Conservation (phyloP, 2,113 vertebrate species). For the Oenanthe oenanthe region DNA sequence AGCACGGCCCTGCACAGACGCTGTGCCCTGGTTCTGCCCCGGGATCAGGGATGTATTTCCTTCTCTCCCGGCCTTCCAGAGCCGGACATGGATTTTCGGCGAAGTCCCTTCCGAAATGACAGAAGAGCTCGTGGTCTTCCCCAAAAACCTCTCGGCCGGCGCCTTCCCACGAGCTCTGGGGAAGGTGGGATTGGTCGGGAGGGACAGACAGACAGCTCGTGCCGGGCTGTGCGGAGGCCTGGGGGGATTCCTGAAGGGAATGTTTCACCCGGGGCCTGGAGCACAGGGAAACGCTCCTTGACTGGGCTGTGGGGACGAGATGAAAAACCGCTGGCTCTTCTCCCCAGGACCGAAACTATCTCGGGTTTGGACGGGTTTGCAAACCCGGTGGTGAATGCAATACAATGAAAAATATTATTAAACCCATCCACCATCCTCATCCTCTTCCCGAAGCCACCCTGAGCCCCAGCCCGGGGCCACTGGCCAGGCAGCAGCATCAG, state of each 20-base stretch:
- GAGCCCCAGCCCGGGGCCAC: neutral
- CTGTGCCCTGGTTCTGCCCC: rapidly evolving
- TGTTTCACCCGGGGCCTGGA: neutral
- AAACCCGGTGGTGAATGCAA: neutral
- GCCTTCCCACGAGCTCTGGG: rapidly evolving
- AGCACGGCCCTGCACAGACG: rapidly evolving
- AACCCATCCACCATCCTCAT: neutral
- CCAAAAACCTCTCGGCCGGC: rapidly evolving
- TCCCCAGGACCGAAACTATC: neutral
- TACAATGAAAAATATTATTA: rapidly evolving
- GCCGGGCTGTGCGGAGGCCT: neutral
- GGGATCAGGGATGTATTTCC: rapidly evolving
- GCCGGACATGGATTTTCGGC: neutral
- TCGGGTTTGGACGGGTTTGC: neutral
- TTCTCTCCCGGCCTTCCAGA: neutral
- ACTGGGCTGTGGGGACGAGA: rapidly evolving
- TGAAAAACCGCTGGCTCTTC: rapidly evolving
- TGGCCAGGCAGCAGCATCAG: neutral
- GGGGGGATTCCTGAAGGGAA: neutral
- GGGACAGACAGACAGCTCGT: too few species aligned
- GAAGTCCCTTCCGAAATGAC: neutral
- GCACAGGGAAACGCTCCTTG: neutral
- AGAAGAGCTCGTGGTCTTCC: neutral
- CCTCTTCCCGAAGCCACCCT: rapidly evolving
- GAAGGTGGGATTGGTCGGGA: neutral